These are phyloP conservation scores for Calephelis virginiensis DNA, from an alignment of 1,140 invertebrate species.

Conservation along the genomic window DNA sequence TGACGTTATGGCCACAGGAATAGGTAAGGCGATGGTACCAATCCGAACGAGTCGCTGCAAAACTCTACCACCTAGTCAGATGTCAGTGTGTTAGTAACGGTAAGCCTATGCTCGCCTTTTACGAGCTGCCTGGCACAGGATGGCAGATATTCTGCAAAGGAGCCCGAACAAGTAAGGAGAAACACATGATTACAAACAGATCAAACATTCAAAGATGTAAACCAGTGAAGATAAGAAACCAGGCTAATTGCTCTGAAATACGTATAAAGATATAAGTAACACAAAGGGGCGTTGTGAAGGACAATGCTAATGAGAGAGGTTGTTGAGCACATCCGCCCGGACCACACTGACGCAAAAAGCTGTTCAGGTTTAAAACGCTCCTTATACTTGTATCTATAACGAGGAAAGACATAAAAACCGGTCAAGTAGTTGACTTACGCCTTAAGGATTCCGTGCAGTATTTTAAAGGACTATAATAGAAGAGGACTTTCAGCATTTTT, in stretches of 20 bases:
- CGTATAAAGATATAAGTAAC: slow-evolving; percentile 39
- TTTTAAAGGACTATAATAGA: background rate
- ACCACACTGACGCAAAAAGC: slow-evolving; percentile 12
- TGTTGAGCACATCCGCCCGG: slow-evolving; percentile 24
- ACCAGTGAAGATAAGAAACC: slow-evolving; percentile 19
- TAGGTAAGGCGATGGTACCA: no score
- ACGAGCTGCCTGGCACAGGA: no score
- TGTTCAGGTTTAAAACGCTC: slow-evolving; percentile 12
- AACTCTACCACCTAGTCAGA: no score
- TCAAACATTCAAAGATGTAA: slow-evolving; percentile 10
- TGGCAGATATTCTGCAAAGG: no score
- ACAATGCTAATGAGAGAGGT: slow-evolving; percentile 47
- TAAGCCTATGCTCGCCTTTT: no score
- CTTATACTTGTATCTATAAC: slow-evolving; percentile 5
- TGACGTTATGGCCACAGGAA: no score
- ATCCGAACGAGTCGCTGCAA: no score
- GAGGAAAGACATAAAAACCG: slow-evolving; percentile 1
- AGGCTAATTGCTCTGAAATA: slow-evolving; percentile 33
- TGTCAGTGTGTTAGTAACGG: no score
- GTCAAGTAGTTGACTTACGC: slow-evolving; percentile 2
- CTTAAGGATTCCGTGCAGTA: background rate
- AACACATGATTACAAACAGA: slow-evolving; percentile 9
- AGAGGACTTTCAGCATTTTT: background rate
- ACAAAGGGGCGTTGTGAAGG: slow-evolving; percentile 50
- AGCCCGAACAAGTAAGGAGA: no score